Evolutionary conservation across 2,113 vertebrate species (phyloP).

Genomic region (Anguilla japonica): DNA sequence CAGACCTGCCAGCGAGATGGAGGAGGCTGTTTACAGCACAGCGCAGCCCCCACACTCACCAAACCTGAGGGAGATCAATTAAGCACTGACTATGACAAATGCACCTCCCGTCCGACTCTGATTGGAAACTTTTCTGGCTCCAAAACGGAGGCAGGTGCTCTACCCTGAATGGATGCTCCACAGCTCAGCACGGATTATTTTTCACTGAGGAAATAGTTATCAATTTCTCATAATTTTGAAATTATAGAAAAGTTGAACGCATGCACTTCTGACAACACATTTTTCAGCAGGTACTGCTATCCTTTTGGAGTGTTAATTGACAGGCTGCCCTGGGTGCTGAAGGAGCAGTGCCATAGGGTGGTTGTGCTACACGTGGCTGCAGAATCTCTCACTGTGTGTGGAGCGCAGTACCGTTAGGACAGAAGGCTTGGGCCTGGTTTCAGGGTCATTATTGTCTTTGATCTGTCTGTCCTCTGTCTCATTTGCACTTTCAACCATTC

Average conservation of each 20-base stretch:
- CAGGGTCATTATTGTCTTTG: not conserved
- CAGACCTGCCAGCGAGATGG: constrained; percentile 3
- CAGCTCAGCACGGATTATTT: not conserved
- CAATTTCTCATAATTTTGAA: not conserved
- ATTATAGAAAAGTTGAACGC: not conserved
- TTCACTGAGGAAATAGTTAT: not conserved
- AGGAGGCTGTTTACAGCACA: not conserved
- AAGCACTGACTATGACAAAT: not conserved
- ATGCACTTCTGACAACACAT: not conserved
- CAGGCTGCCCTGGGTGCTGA: not conserved
- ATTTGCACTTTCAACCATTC: not conserved
- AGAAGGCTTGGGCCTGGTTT: not conserved
- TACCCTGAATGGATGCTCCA: not conserved
- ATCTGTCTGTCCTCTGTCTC: constrained; percentile 5
- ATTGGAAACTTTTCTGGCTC: constrained; percentile 4
- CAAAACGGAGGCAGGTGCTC: not conserved
- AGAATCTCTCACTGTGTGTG: not conserved
- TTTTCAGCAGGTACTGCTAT: not conserved
- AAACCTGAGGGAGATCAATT: constrained; percentile 7
- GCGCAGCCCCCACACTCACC: not conserved
- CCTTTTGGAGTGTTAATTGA: not conserved
- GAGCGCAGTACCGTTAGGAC: not conserved
- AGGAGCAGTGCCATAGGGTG: not conserved
- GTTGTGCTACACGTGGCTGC: not conserved
- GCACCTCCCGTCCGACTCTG: not conserved